Evolutionary conservation across 1,140 invertebrate genomes (phyloP).

Genomic region (Drosophila tristis): DNA sequence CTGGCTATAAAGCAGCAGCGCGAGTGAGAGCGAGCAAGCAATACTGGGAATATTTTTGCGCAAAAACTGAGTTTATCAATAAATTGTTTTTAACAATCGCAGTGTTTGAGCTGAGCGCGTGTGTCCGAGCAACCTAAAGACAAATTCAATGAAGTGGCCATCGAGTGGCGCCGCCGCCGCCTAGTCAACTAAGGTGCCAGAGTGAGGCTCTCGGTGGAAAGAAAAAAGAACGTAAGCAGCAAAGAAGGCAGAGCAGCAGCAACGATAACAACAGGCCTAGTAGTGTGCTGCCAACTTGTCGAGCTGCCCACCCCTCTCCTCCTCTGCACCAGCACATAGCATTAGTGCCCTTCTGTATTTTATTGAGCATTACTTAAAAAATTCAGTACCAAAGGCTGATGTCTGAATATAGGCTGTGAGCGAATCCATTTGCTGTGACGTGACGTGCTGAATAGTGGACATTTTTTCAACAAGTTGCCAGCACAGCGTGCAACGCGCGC

Average conservation of each 20-base stretch:
- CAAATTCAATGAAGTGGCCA: too few relatives aligned
- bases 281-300: constrained; percentile 51
- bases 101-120: constrained; percentile 9
- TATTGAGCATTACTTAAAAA: constrained; percentile 19
- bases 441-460: too few relatives aligned
- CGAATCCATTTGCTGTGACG: too few relatives aligned
- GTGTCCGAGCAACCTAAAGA: background rate
- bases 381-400: background rate
- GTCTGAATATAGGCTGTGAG: too few relatives aligned
- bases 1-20: background rate
- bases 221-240: constrained; percentile 41
- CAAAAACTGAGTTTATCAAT: constrained; percentile 50
- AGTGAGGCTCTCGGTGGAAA: constrained; percentile 2
- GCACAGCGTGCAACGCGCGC: constrained; percentile 51
- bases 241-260: constrained; percentile 33
- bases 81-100: constrained; percentile 28
- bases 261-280: constrained; percentile 21
- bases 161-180: too few relatives aligned
- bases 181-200: too few relatives aligned
- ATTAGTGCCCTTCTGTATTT: constrained; percentile 8
- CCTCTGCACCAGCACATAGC: constrained; percentile 1
- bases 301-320: constrained; percentile 8
- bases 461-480: constrained; percentile 58
- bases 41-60: constrained; percentile 44
- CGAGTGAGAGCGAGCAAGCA: constrained; percentile 43